phyloP scores from a whole-genome alignment of 2,797 vertebrate genomes.

The Passerculus sandwichensis region DNA sequence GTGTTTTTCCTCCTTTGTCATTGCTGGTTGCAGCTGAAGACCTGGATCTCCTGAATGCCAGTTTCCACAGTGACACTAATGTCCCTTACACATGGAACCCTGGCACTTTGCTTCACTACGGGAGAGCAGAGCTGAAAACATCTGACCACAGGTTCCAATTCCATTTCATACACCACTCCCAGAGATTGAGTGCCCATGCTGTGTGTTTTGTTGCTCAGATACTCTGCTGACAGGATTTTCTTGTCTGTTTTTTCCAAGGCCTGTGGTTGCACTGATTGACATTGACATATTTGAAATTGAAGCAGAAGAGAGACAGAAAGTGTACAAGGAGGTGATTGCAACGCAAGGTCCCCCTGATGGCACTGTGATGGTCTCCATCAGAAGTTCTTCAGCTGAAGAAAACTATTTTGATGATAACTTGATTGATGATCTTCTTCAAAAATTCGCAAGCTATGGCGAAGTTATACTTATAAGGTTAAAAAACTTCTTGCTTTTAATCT shows the following conservation, averaged over 20 bases:
- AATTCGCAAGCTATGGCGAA: constrained; percentile 91
- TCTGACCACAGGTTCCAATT: constrained; percentile 92
- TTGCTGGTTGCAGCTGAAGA: constrained; percentile 85
- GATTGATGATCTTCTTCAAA: constrained; percentile 95
- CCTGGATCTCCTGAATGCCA: constrained; percentile 89
- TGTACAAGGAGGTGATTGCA: constrained; percentile 95
- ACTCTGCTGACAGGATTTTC: neutral
- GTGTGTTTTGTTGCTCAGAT: neutral
- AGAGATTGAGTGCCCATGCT: neutral
- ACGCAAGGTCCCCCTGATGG: constrained; percentile 95
- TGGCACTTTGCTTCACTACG: constrained; percentile 91
- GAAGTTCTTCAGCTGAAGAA: constrained; percentile 85
- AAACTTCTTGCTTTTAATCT: neutral
- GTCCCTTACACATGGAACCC: constrained; percentile 86
- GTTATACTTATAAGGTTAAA: constrained; percentile 95
- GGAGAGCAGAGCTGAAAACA: constrained; percentile 96
- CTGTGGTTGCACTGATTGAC: constrained; percentile 92
- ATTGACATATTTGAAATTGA: constrained; percentile 96
- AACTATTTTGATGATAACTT: constrained; percentile 90
- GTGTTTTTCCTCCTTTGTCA: neutral
- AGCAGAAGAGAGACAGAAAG: constrained; percentile 90
- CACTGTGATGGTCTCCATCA: constrained; percentile 92
- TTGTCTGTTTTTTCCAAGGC: constrained; percentile 73
- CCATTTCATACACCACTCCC: neutral
- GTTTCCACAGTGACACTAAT: constrained; percentile 82